Evolutionary conservation across 1,140 invertebrate species (phyloP), one percentile per base, ranked within the genome.

Genomic region (Conus betulinus): DNA sequence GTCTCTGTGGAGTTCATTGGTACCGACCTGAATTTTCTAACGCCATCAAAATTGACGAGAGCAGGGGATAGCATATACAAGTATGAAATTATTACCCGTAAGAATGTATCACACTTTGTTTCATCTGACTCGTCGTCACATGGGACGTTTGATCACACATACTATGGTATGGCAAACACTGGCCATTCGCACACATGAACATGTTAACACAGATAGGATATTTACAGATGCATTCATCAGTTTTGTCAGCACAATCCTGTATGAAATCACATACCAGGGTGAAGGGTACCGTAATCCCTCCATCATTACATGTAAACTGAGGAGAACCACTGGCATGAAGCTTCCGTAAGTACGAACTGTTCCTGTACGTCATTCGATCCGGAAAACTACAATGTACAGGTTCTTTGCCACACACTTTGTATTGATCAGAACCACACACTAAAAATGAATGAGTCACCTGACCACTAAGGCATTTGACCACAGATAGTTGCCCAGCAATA

Each of bases 391-490:
- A 74, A 20, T 39, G 55, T 85, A 52, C 20, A 1, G n/a, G 39
- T 8, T 23, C 10, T 10, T 52, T 8, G 11, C 53, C 20, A 10
- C 13, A 20, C 39, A 63, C 67, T 25, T 55, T 51, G 7, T 71
- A 6, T 13, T 27, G 39, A 15, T 11, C 17, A 1, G 84, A 25
- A n/a, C 67, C 84, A 76, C 67, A 86, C 17, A 55, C 52, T 15
- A 86, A 27, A 53, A 86, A 86, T 8, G n/a, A 60, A 27, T 86
- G 67, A 23, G 84, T 86, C 67, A 85, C 84, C 27, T 85, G 84
- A 51, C 84, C 84, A 20, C 11, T n/a, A 13, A 2, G 13, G 25
- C 83, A 84, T 10, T 1, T 13, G 1, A 63, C 57, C 10, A 84
- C 0, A 57, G 57, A 60, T 53, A 17, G 15, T 60, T 23, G 60